Base-by-base conservation (phyloP, 2,888 invertebrate genomes). In the Nomada flava region DNA sequence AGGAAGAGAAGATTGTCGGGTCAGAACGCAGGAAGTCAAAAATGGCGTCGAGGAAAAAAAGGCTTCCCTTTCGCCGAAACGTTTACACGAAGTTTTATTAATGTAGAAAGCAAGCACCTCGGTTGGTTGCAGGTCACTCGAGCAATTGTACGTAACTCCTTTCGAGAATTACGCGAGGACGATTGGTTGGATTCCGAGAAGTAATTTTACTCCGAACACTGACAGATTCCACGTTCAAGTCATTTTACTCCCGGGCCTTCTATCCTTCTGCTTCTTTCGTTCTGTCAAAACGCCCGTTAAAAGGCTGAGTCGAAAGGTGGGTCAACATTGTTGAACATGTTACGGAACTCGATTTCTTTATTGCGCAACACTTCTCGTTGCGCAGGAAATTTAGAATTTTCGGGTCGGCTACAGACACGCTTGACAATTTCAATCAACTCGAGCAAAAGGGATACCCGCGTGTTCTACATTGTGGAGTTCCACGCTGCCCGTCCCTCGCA, bases 151-250 rank as follows among this genome's bases (percentile, higher is more conserved):
- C 81, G 84, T 70, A 82, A 69, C 83, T 83, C 82, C 83, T 87
- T 84, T 73, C 65, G 50, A 82, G 76, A 79, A 84, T 88, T 88
- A 82, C 83, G 70, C 86, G 79, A 79, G 82, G 82, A 83, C 85
- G 69, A 71, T 69, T 76, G 82, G 86, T 89, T 81, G 83, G 82
- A 79, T 89, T 89, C 89, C 79, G 64, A 65, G 84, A 89, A 88
- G 79, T 64, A 85, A 89, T 89, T 84, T 85, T 60, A 76, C 57
- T 50, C 57, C 76, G 62, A 76, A 79, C 75, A 64, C 67, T 50
- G 74, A n/a, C 63, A 55, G 53, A 81, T 86, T 81, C 60, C 70
- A 77, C 57, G 23, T 69, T 76, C 76, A 60, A 79, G 75, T 85
- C 78, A 62, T 63, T 64, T 62, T 55, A 52, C 68, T 77, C 63